phyloP scores from a whole-genome alignment of 2,888 invertebrate genomes.

The Cylindroiulus punctatus region DNA sequence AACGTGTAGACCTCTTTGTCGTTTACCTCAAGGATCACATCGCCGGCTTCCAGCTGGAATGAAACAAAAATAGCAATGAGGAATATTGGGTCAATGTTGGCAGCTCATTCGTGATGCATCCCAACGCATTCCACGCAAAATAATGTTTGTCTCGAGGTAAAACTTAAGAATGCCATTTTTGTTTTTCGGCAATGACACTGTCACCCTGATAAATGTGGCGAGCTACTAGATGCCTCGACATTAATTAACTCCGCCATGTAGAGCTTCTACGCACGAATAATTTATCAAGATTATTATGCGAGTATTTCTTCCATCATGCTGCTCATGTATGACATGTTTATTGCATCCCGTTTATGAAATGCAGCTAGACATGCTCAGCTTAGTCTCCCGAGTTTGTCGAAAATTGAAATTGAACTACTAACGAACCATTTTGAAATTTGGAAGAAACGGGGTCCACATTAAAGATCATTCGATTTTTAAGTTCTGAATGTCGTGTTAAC shows the following conservation, averaged over 20 bases:
- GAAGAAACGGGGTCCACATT: no score
- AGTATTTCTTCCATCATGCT: constrained; percentile 11
- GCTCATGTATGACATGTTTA: constrained; percentile 26
- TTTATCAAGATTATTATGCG: not conserved
- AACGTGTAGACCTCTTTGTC: constrained; percentile 91
- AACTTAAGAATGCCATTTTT: not conserved
- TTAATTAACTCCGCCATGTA: constrained; percentile 5
- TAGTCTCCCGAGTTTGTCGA: not conserved
- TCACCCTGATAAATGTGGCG: not conserved
- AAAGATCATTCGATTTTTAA: no score
- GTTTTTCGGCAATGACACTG: not conserved
- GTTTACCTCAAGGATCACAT: constrained; percentile 92
- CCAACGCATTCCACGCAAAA: not conserved
- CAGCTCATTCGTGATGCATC: not conserved
- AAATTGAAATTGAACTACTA: no score
- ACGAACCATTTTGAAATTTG: no score
- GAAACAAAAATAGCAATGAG: constrained; percentile 61
- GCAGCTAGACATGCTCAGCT: not conserved
- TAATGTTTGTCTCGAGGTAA: not conserved
- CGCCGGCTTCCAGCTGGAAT: constrained; percentile 90
- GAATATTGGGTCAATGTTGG: not conserved
- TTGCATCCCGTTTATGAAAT: constrained; percentile 4
- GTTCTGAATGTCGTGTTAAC: no score
- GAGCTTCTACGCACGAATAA: not conserved
- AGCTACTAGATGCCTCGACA: not conserved